These are phyloP conservation scores for Ips typographus DNA, from an alignment of 1,140 invertebrate species.

Conservation along the genomic window DNA sequence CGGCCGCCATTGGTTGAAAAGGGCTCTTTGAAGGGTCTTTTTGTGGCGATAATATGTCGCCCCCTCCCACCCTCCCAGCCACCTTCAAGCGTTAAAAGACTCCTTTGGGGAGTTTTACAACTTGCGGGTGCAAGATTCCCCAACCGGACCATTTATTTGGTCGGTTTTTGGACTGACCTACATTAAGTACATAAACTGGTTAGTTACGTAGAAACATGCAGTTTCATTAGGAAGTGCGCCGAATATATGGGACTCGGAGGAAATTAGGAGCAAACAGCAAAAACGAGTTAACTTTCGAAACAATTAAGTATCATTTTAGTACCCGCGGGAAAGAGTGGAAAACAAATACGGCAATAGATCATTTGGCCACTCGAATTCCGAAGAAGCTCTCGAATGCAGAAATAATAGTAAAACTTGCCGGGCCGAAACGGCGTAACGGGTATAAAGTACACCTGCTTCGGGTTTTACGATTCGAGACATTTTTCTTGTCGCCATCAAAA, in stretches of 20 bases:
- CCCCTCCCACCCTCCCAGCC: background rate
- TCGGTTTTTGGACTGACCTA: conserved; percentile 9
- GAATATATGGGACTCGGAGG: conserved; percentile 21
- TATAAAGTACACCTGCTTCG: too few species aligned
- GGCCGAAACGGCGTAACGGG: too few species aligned
- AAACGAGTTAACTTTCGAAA: too few species aligned
- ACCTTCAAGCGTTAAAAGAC: background rate
- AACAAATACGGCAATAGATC: too few species aligned
- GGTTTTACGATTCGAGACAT: too few species aligned
- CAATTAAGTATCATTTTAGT: too few species aligned
- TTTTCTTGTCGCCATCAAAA: too few species aligned
- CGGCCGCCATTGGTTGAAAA: conserved; percentile 17
- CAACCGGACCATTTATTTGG: conserved; percentile 12
- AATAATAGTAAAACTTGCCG: too few species aligned
- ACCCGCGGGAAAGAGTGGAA: too few species aligned
- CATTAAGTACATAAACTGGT: conserved; percentile 21
- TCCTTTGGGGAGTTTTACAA: background rate
- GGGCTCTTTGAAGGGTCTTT: conserved; percentile 4
- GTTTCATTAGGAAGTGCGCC: conserved; percentile 23
- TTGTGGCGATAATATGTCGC: conserved; percentile 15
- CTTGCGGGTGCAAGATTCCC: background rate
- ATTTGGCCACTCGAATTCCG: too few species aligned
- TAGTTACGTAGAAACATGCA: conserved; percentile 28
- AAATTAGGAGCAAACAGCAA: background rate
- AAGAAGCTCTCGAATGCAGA: too few species aligned